A percentile compares a stretch with the other conserved stretches of the same genome.
Conservation (phyloP, 64 coral and sea anemone species). For the Stichodactyla helianthus region DNA sequence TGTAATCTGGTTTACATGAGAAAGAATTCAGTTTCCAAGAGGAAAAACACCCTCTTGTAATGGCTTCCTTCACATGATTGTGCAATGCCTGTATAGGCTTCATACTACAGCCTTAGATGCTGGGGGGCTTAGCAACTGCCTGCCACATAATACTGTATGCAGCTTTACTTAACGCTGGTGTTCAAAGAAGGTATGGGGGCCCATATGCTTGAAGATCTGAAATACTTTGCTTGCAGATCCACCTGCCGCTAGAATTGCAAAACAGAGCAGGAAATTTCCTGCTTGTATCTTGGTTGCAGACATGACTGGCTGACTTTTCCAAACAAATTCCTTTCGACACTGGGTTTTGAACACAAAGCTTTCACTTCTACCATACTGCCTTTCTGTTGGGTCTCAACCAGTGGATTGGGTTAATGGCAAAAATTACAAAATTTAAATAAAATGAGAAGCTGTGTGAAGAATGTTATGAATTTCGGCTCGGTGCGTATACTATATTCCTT, state of each 20-base stretch:
- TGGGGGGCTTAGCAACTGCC: too few species aligned
- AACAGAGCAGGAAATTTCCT: conserved; percentile 33
- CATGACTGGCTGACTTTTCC: conserved; percentile 37
- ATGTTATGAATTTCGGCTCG: conserved; percentile 4
- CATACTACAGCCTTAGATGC: too few species aligned
- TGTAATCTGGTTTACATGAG: too few species aligned
- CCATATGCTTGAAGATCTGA: conserved; percentile 40
- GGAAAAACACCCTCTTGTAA: too few species aligned
- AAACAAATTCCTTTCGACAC: conserved; percentile 20
- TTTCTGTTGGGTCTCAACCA: neutral
- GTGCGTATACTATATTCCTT: neutral
- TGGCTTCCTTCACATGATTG: too few species aligned
- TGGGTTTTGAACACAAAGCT: conserved; percentile 22
- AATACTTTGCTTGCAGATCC: conserved; percentile 34
- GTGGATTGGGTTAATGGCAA: conserved; percentile 9
- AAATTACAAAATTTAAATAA: conserved; percentile 33
- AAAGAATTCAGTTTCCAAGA: too few species aligned
- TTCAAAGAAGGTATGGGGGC: conserved; percentile 33
- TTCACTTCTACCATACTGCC: conserved; percentile 15
- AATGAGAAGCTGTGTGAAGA: conserved; percentile 26
- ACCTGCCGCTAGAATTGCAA: conserved; percentile 39
- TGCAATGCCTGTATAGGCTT: too few species aligned
- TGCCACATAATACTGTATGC: too few species aligned
- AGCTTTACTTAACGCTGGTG: conserved; percentile 12
- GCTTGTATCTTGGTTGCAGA: conserved; percentile 42